A percentile compares a stretch with the other conserved stretches of the same genome.
Evolutionary conservation across 2,113 vertebrate species (phyloP).

Genomic region (Ceyx margarethae): DNA sequence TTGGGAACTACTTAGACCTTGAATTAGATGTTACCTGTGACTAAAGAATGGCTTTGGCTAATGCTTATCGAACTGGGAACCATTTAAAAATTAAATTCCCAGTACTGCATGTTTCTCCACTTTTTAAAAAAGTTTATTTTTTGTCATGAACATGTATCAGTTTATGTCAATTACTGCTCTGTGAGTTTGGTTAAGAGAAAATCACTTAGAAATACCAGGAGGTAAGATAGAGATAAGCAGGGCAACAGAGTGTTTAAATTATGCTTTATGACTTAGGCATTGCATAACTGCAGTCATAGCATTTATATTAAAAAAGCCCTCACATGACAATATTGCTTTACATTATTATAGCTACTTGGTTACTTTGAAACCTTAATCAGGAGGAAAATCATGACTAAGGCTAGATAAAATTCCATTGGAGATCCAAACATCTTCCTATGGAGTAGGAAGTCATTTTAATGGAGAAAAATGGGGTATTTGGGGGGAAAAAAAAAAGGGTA

Average conservation of each 20-base stretch:
- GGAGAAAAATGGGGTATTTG: not conserved
- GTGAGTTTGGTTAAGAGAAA: not conserved
- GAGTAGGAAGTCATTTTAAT: not conserved
- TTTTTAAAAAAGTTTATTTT: not conserved
- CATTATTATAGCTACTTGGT: not conserved
- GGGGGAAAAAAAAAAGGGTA: not conserved
- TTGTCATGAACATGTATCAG: not conserved
- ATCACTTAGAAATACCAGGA: not conserved
- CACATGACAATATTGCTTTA: not conserved
- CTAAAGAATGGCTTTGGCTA: not conserved
- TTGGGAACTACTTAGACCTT: not conserved
- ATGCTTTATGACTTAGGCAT: not conserved
- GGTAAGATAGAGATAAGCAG: not conserved
- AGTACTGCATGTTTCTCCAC: not conserved
- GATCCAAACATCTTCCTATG: not conserved
- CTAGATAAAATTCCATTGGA: not conserved
- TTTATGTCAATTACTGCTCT: conserved; percentile 13
- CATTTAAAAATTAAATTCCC: not conserved
- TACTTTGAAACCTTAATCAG: not conserved
- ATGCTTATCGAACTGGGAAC: not conserved
- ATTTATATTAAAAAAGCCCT: not conserved
- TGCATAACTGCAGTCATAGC: not conserved
- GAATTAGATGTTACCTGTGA: not conserved
- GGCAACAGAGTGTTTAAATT: not conserved
- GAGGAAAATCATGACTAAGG: not conserved